Percentiles rank a stretch among this genome's conserved stretches.
phyloP scores from a whole-genome alignment of 2,113 vertebrate species.

The Aviceda subcristata region DNA sequence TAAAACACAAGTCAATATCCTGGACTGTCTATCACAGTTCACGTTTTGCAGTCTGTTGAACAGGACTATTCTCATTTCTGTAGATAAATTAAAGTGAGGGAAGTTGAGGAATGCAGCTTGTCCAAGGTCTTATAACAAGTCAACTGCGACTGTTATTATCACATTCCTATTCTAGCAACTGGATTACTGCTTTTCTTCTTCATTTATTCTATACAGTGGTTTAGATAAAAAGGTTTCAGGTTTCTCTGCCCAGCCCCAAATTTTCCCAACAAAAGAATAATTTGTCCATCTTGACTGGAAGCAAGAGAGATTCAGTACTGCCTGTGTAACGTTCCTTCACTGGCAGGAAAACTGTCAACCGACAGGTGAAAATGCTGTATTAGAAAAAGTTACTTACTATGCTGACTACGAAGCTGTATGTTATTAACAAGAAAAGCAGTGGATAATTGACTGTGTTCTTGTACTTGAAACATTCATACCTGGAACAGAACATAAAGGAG shows the following conservation, averaged over 20 bases:
- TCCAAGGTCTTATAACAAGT: not conserved
- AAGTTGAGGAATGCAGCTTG: not conserved
- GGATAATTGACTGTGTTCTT: conserved; percentile 86
- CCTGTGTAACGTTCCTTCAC: not conserved
- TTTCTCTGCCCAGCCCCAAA: not conserved
- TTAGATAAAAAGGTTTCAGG: not conserved
- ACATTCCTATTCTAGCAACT: not conserved
- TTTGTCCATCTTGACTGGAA: not conserved
- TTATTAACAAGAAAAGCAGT: conserved; percentile 80
- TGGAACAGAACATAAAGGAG: conserved; percentile 71
- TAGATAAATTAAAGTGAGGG: not conserved
- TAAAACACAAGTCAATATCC: not conserved
- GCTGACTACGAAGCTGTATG: conserved; percentile 91
- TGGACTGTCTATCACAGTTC: not conserved
- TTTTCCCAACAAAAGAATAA: not conserved
- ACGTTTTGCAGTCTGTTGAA: not conserved
- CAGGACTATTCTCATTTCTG: not conserved
- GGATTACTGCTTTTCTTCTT: not conserved
- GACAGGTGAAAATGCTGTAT: not conserved
- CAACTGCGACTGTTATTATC: not conserved
- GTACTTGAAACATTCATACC: conserved; percentile 96
- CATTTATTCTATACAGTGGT: not conserved
- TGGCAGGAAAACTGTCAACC: not conserved
- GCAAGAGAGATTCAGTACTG: not conserved
- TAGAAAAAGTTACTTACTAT: conserved; percentile 81